A percentile compares a stretch with the other conserved stretches of the same genome.
These are phyloP conservation scores for Drosophila sordidapex DNA, from an alignment of 2,888 invertebrate genomes.

Conservation along the genomic window DNA sequence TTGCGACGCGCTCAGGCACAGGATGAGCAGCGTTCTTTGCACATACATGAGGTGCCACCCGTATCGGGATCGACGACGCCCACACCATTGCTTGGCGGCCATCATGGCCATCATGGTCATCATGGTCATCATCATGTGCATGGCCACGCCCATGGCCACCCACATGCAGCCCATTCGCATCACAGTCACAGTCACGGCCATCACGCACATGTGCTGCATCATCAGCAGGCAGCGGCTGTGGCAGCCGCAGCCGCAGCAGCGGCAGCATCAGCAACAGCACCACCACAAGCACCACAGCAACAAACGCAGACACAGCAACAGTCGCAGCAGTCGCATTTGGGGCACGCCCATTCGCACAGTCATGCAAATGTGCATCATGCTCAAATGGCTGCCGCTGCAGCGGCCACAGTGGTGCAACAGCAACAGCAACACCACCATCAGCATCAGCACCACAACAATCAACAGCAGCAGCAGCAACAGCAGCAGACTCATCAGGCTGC, in stretches of 20 bases:
- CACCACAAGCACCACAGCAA: slow-evolving; percentile 30
- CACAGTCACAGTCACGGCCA: slow-evolving; percentile 43
- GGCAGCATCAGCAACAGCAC: slow-evolving; percentile 29
- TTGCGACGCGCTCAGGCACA: slow-evolving; percentile 93
- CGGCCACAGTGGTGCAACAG: slow-evolving; percentile 63
- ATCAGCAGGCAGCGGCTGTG: slow-evolving; percentile 57
- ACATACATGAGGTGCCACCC: slow-evolving; percentile 86
- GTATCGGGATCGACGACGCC: slow-evolving; percentile 77
- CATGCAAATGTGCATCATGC: slow-evolving; percentile 60
- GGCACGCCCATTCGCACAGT: slow-evolving; percentile 48
- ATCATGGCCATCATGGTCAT: slow-evolving; percentile 68
- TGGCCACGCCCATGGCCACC: slow-evolving; percentile 42
- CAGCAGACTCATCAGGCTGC: slow-evolving; percentile 59
- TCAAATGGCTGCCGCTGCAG: slow-evolving; percentile 73
- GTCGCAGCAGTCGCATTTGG: slow-evolving; percentile 44
- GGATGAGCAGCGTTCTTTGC: slow-evolving; percentile 89
- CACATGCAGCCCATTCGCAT: slow-evolving; percentile 22
- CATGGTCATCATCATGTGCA: slow-evolving; percentile 68
- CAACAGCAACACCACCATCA: slow-evolving; percentile 47
- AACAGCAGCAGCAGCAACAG: slow-evolving; percentile 55
- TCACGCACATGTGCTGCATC: slow-evolving; percentile 59
- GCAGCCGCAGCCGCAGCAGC: slow-evolving; percentile 43
- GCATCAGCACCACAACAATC: slow-evolving; percentile 40
- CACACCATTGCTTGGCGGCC: slow-evolving; percentile 82
- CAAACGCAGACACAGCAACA: slow-evolving; percentile 36